A percentile compares a stretch with the other conserved stretches of the same genome.
These are phyloP conservation scores for Amphilophus citrinellus DNA, from an alignment of 2,113 vertebrate genomes.

Conservation along the genomic window DNA sequence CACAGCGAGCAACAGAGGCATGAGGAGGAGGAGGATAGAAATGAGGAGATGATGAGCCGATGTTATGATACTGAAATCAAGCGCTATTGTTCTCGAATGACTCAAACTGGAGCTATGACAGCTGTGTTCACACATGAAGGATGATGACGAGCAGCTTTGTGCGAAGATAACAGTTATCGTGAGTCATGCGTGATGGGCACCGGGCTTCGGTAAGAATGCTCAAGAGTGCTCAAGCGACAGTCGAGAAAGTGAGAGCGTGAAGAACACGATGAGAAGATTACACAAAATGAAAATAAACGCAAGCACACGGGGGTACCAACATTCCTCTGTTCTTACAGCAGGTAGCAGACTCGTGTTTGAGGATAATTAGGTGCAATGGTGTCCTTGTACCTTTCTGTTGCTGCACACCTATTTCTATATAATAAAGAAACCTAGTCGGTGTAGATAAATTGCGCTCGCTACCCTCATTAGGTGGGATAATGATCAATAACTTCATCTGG, in stretches of 20 bases:
- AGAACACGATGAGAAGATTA: neutral
- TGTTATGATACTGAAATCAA: constrained; percentile 38
- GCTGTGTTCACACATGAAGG: constrained; percentile 21
- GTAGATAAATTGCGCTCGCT: neutral
- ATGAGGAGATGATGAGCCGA: constrained; percentile 27
- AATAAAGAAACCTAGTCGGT: neutral
- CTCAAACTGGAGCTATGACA: constrained; percentile 15
- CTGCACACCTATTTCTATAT: constrained; percentile 17
- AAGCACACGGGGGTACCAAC: neutral
- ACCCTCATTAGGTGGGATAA: neutral
- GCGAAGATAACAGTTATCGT: neutral
- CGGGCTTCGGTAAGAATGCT: neutral
- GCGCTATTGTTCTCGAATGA: neutral
- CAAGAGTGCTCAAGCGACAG: neutral
- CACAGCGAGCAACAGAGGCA: neutral
- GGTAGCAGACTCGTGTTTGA: neutral
- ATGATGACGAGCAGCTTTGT: constrained; percentile 23
- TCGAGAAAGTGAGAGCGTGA: neutral
- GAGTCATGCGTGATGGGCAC: neutral
- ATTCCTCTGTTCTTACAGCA: neutral
- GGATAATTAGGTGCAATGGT: neutral
- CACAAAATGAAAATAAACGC: neutral
- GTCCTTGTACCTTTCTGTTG: neutral
- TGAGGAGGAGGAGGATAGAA: neutral
- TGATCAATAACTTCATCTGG: constrained; percentile 14